Evolutionary conservation across 2,797 vertebrate species (phyloP).

Genomic region (Aphelocoma californica): DNA sequence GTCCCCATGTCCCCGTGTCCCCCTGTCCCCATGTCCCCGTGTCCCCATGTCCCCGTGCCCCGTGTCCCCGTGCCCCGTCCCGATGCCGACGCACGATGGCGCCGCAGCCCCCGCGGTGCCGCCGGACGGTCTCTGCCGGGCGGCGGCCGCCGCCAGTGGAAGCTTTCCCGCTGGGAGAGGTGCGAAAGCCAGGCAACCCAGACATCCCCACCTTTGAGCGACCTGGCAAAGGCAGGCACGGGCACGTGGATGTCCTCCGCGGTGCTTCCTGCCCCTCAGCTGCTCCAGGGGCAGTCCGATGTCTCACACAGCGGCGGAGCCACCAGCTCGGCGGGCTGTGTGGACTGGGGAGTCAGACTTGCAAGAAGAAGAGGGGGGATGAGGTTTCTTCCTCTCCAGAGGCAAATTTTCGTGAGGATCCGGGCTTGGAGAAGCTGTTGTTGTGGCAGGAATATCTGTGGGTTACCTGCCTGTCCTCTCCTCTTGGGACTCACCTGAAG

Average conservation of each 20-base stretch:
- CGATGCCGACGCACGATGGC: background rate
- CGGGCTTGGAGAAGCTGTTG: background rate
- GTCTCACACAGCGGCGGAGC: background rate
- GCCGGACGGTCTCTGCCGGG: rapidly evolving
- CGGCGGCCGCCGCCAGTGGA: rapidly evolving
- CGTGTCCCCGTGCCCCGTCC: no score
- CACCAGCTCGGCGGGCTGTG: rapidly evolving
- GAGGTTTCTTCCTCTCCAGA: rapidly evolving
- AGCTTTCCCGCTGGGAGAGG: background rate
- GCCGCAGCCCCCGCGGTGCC: background rate
- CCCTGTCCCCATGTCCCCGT: background rate
- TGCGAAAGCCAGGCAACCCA: rapidly evolving
- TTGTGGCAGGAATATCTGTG: background rate
- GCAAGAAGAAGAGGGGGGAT: background rate
- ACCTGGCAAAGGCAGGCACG: background rate
- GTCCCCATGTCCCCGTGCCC: background rate
- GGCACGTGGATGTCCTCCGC: rapidly evolving
- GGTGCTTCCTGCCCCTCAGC: background rate
- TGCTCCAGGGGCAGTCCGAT: background rate
- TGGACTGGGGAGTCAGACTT: rapidly evolving
- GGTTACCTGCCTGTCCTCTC: no score
- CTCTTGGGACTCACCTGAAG: no score
- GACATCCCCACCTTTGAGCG: rapidly evolving
- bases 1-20: background rate
- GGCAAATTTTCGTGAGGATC: background rate